Percentiles rank a stretch among this genome's conserved stretches.
phyloP scores from a whole-genome alignment of 1,140 invertebrate species.

The Brachionus paranguensis region DNA sequence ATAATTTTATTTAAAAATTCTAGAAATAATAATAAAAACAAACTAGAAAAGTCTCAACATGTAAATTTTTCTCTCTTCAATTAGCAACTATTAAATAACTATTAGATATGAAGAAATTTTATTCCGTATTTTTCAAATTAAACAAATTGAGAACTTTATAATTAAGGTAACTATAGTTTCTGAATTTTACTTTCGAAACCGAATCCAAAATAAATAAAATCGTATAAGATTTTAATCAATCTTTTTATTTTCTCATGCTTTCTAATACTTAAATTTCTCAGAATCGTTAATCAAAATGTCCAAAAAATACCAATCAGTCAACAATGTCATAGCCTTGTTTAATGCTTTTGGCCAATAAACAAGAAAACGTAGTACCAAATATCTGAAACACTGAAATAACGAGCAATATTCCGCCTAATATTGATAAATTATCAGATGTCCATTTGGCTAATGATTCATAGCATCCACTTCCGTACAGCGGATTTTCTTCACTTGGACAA shows the following conservation, averaged over 20 bases:
- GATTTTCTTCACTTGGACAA: conserved; percentile 31
- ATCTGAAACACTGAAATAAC: conserved; percentile 29
- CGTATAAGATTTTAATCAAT: neutral
- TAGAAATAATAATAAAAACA: neutral
- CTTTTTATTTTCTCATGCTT: neutral
- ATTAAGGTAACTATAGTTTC: conserved; percentile 35
- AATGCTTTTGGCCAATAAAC: conserved; percentile 28
- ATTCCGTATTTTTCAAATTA: neutral
- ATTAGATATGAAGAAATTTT: neutral
- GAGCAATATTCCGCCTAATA: neutral
- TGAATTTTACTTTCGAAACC: neutral
- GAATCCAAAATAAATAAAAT: neutral
- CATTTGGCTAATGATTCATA: conserved; percentile 18
- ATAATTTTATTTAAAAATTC: neutral
- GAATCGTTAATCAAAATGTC: neutral
- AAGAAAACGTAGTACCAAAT: conserved; percentile 30
- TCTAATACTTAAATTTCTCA: neutral
- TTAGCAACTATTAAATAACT: neutral
- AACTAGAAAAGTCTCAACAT: neutral
- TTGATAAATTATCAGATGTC: neutral
- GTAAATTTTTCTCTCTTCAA: neutral
- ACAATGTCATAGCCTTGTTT: conserved; percentile 37
- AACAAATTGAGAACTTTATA: neutral
- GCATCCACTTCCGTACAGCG: conserved; percentile 1
- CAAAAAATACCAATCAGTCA: neutral